Percentiles rank a stretch among this genome's conserved stretches.
Evolutionary conservation across 2,797 vertebrate genomes (phyloP).

Genomic region (Lophius americanus): DNA sequence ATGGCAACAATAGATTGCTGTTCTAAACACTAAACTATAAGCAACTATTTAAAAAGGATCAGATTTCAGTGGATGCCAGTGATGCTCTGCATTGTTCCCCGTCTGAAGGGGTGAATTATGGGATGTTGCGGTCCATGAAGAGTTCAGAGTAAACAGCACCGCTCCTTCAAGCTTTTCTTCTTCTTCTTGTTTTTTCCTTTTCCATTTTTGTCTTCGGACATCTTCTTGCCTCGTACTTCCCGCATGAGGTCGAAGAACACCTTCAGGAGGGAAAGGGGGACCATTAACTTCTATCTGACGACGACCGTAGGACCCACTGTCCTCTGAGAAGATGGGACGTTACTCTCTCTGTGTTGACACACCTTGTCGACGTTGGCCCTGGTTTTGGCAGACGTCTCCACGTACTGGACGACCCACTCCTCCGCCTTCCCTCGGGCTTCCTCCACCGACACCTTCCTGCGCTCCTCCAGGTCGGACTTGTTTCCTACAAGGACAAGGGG

Average conservation of each 20-base stretch:
- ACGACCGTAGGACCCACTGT: no score
- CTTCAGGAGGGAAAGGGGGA: slow-evolving; percentile 62
- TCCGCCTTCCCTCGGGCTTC: slow-evolving; percentile 92
- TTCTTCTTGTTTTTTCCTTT: slow-evolving; percentile 96
- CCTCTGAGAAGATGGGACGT: no score
- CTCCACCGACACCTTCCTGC: slow-evolving; percentile 92
- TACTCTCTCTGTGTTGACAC: background rate
- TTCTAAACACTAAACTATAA: slow-evolving; percentile 58
- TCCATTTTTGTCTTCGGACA: slow-evolving; percentile 97
- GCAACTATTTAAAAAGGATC: slow-evolving; percentile 50
- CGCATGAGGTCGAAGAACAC: slow-evolving; percentile 99
- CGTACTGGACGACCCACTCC: slow-evolving; percentile 95
- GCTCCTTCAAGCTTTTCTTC: slow-evolving; percentile 96
- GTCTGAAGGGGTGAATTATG: slow-evolving; percentile 39
- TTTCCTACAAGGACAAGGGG: slow-evolving; percentile 95
- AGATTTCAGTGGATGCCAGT: slow-evolving; percentile 41
- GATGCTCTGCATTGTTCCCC: slow-evolving; percentile 48
- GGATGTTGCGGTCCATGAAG: slow-evolving; percentile 51
- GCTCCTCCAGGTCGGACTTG: slow-evolving; percentile 97
- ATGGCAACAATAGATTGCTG: slow-evolving; percentile 41
- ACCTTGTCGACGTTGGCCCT: slow-evolving; percentile 99
- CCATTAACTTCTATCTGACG: background rate
- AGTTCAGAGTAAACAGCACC: slow-evolving; percentile 96
- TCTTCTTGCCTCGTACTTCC: slow-evolving; percentile 96
- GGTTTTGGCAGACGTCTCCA: slow-evolving; percentile 97